These are phyloP conservation scores for Urocolius indicus DNA, from an alignment of 2,113 vertebrate genomes.

Conservation along the genomic window DNA sequence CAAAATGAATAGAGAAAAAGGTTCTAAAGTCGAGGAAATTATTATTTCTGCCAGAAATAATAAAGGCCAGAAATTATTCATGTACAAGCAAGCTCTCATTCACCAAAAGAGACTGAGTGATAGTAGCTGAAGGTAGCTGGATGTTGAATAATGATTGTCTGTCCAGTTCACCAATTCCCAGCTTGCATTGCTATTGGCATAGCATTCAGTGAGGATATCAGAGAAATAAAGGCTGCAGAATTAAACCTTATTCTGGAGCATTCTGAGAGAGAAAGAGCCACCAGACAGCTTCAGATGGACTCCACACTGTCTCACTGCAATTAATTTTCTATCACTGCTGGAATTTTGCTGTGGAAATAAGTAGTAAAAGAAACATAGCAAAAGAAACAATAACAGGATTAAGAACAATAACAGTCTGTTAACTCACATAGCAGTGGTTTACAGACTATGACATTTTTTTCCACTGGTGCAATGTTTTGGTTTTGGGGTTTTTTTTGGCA, in stretches of 20 bases:
- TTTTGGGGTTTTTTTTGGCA: neutral
- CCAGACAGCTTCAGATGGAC: neutral
- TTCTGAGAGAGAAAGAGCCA: neutral
- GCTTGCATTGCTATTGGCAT: neutral
- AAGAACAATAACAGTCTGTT: constrained; percentile 48
- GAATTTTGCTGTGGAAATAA: constrained; percentile 64
- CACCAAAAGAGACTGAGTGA: neutral
- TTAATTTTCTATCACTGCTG: constrained; percentile 26
- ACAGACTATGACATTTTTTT: constrained; percentile 11
- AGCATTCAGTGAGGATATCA: neutral
- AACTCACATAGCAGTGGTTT: constrained; percentile 37
- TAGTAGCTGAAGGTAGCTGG: neutral
- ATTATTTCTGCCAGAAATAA: no score
- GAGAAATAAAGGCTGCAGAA: neutral
- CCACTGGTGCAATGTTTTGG: neutral
- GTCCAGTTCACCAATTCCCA: neutral
- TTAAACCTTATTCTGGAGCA: neutral
- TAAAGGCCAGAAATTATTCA: no score
- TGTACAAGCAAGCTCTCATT: neutral
- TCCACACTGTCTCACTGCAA: neutral
- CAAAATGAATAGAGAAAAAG: neutral
- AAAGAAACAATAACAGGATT: constrained; percentile 64
- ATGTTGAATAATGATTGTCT: neutral
- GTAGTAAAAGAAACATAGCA: constrained; percentile 55
- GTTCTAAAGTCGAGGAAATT: neutral